Conservation (phyloP, 2,797 vertebrate species). For the Chromis chromis region DNA sequence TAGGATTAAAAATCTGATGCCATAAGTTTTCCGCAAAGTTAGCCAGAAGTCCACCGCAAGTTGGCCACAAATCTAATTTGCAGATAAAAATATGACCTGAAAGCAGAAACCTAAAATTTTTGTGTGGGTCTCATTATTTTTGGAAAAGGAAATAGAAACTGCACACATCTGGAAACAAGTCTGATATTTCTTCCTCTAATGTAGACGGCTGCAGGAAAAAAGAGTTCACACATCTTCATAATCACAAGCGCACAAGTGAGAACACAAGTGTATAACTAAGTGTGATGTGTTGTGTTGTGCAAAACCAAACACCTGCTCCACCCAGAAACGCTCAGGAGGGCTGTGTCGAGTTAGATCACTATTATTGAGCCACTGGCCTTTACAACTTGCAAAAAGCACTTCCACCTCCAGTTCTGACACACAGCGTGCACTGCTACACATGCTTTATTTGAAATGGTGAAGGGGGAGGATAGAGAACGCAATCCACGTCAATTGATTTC, state of each 20-base stretch:
- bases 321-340: conserved; percentile 34
- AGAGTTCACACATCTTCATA: conserved; percentile 18
- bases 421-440: neutral
- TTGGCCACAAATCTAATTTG: no score
- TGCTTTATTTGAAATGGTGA: neutral
- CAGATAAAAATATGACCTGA: no score
- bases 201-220: conserved; percentile 4
- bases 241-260: conserved; percentile 15
- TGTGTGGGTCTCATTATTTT: neutral
- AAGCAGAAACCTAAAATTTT: no score
- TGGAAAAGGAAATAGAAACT: neutral
- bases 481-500: neutral
- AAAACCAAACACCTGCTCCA: conserved; percentile 65
- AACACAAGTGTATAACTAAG: neutral
- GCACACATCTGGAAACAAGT: neutral
- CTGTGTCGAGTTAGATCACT: conserved; percentile 2
- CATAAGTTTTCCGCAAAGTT: no score
- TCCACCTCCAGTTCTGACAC: neutral
- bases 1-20: no score
- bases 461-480: neutral
- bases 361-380: neutral
- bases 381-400: neutral
- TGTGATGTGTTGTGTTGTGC: conserved; percentile 25
- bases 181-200: neutral
- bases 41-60: no score